These are phyloP conservation scores for Grus americana DNA, from an alignment of 2,113 vertebrate genomes.

Conservation along the genomic window DNA sequence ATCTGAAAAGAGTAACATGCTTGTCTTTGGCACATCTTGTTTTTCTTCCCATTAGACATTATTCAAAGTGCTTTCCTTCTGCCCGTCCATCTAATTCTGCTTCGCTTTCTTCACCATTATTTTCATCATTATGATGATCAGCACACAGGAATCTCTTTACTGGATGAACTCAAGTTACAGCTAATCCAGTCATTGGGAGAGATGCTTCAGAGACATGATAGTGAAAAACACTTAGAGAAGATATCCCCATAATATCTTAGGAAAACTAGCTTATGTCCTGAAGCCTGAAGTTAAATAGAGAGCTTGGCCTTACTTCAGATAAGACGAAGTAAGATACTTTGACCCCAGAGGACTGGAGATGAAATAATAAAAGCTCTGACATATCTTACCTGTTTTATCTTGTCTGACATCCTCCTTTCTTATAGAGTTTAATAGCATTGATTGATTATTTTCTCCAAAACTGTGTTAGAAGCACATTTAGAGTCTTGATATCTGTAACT, in stretches of 20 bases:
- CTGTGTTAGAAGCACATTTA: neutral
- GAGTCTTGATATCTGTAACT: neutral
- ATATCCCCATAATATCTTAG: neutral
- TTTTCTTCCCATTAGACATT: neutral
- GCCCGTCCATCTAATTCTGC: neutral
- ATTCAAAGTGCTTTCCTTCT: neutral
- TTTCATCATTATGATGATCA: neutral
- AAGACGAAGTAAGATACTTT: neutral
- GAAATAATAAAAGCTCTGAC: neutral
- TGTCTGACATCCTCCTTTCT: neutral
- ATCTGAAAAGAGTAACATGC: neutral
- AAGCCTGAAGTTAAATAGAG: neutral
- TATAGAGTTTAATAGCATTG: neutral
- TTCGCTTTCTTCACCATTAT: neutral
- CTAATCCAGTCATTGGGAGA: neutral
- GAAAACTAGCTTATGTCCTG: neutral
- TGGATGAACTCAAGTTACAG: neutral
- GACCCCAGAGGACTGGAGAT: neutral
- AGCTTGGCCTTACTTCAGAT: neutral
- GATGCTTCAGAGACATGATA: neutral
- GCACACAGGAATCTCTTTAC: neutral
- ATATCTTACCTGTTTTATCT: neutral
- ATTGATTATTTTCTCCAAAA: neutral
- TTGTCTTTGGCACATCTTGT: neutral
- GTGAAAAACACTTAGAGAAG: neutral